These are phyloP conservation scores for Cygnus olor DNA, from an alignment of 2,797 vertebrate species.

Conservation along the genomic window DNA sequence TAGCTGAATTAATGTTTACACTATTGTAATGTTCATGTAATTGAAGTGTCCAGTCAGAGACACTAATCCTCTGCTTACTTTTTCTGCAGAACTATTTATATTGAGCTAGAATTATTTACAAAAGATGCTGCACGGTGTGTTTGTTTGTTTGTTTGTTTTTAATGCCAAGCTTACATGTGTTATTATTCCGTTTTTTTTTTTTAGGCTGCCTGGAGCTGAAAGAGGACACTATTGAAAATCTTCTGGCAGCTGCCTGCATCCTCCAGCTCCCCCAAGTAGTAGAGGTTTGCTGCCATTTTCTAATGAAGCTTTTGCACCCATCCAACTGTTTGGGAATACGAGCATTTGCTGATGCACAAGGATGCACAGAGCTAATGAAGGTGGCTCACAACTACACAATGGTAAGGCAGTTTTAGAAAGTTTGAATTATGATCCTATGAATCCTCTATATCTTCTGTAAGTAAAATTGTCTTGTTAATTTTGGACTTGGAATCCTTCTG, in stretches of 20 bases:
- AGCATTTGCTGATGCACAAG: constrained; percentile 83
- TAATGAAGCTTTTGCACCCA: constrained; percentile 84
- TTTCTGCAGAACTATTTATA: neutral
- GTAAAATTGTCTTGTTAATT: neutral
- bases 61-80: neutral
- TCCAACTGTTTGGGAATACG: constrained; percentile 84
- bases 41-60: neutral
- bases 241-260: constrained; percentile 81
- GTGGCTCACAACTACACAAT: constrained; percentile 84
- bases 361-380: constrained; percentile 82
- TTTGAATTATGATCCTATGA: neutral
- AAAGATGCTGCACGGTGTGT: neutral
- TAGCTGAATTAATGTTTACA: neutral
- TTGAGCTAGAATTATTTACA: neutral
- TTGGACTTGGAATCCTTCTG: neutral
- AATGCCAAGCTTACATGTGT: neutral
- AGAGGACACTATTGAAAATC: constrained; percentile 84
- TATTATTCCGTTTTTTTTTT: neutral
- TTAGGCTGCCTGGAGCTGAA: constrained; percentile 82
- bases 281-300: constrained; percentile 83
- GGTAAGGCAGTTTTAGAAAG: constrained; percentile 70
- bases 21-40: neutral
- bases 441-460: neutral
- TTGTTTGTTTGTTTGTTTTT: neutral
- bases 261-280: constrained; percentile 84